Base-by-base conservation (phyloP, 1,140 invertebrate species). In the Plutomurus gul region DNA sequence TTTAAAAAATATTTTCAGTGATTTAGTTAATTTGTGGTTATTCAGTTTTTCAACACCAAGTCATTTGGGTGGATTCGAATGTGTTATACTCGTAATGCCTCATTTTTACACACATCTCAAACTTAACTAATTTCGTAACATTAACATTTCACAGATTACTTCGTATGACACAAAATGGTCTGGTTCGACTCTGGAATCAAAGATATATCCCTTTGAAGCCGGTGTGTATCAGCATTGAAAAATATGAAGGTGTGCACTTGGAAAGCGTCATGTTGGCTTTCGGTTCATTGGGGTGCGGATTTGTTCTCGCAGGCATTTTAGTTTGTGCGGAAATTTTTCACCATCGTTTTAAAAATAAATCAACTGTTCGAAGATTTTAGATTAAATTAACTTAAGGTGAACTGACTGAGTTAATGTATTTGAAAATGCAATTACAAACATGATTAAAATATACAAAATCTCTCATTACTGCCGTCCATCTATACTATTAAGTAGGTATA, bases 61-160 rank as follows among this genome's bases (percentile, higher is more conserved):
- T n/a, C n/a, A n/a, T n/a, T n/a, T n/a, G n/a, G n/a, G n/a, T n/a
- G n/a, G n/a, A n/a, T n/a, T n/a, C n/a, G n/a, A n/a, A n/a, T n/a
- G n/a, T n/a, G n/a, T n/a, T n/a, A n/a, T n/a, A n/a, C n/a, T n/a
- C n/a, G n/a, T n/a, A n/a, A n/a, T n/a, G n/a, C n/a, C n/a, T n/a
- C n/a, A n/a, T n/a, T n/a, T n/a, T n/a, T n/a, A n/a, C n/a, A n/a
- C n/a, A n/a, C n/a, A n/a, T n/a, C n/a, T n/a, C n/a, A n/a, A n/a
- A n/a, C n/a, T n/a, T n/a, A n/a, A n/a, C n/a, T n/a, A n/a, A n/a
- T n/a, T n/a, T n/a, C n/a, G n/a, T n/a, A n/a, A n/a, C n/a, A n/a
- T n/a, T n/a, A n/a, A n/a, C n/a, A n/a, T 8, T 22, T 40, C 37
- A n/a, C 73, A 81, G 79, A 71, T 46, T 81, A 16, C 51, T 81